Conservation (phyloP, 2,888 invertebrate genomes). For the Hedychridium roseum region DNA sequence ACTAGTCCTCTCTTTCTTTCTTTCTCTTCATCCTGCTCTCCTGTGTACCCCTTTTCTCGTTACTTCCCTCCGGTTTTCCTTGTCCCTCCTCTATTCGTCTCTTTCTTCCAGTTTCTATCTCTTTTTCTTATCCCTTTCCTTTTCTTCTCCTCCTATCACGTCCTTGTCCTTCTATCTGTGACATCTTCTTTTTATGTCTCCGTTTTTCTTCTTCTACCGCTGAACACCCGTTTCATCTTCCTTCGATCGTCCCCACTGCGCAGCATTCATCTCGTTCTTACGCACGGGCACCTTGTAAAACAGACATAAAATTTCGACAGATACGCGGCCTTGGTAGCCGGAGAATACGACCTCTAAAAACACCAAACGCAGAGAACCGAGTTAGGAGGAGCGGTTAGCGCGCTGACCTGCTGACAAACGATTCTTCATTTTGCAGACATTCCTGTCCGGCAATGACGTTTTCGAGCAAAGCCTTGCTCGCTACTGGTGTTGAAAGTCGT, state of each 20-base stretch:
- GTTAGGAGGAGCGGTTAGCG: no score
- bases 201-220: not conserved
- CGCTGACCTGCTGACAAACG: no score
- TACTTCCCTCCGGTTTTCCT: no score
- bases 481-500: no score
- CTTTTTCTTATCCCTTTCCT: no score
- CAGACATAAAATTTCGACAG: slow-evolving; percentile 39
- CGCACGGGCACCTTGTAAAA: slow-evolving; percentile 16
- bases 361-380: no score
- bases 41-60: no score
- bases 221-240: not conserved
- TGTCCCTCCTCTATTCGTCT: no score
- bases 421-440: no score
- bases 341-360: slow-evolving; percentile 36
- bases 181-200: slow-evolving; percentile 3
- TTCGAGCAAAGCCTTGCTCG: no score
- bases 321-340: slow-evolving; percentile 24
- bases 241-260: not conserved
- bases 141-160: not conserved
- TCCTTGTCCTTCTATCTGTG: slow-evolving; percentile 4
- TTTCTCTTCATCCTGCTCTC: not conserved
- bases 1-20: not conserved
- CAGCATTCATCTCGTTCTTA: not conserved
- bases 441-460: no score
- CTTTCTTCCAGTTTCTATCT: not conserved